Base-by-base conservation (phyloP, 2,113 vertebrate genomes). In the Oceanodroma tethys region DNA sequence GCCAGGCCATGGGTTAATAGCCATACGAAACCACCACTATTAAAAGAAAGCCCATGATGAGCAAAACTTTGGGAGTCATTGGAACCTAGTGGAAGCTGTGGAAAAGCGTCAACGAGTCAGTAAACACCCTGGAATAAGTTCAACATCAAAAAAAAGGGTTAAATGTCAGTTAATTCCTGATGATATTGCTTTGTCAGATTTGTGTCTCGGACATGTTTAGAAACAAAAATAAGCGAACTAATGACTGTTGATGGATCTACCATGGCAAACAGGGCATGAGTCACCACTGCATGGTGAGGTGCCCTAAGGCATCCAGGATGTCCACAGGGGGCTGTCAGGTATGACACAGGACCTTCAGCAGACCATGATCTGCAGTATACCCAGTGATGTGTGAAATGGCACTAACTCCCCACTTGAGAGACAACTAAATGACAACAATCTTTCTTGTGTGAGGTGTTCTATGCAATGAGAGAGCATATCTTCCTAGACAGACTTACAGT, bases 261-360 rank as follows among this genome's bases (percentile, higher is more conserved):
- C 25, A 50, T 6, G 11, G 22, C 30, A 73, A 90, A 73, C 3
- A 66, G 53, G 30, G 10, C 4, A 5, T 26, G 14, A 70, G 12
- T 21, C 0, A 0, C 13, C 0, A 0, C 13, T 32, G n/a, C 30
- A 45, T 0, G 10, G 11, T 53, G 40, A 90, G 34, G 30, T 66
- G 22, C 5, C 55, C 27, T 20, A 19, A 88, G 45, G 19, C 9
- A 91, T 63, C 45, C 72, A 66, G 36, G 19, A 16, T 38, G 25
- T 45, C 53, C 32, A 73, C 16, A 62, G 11, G 19, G 13, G 6
- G 3, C 30, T 86, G 34, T 15, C 32, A 83, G 40, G 34, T 70
- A n/a, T 58, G 36, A 74, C 10, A 6, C 15, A 42, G 65, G 32
- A 55, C 30, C 47, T 82, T 62, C 68, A 84, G 38, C 42, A 92